These are phyloP conservation scores for Atlantisia rogersi DNA, from an alignment of 2,113 vertebrate genomes.

Conservation along the genomic window DNA sequence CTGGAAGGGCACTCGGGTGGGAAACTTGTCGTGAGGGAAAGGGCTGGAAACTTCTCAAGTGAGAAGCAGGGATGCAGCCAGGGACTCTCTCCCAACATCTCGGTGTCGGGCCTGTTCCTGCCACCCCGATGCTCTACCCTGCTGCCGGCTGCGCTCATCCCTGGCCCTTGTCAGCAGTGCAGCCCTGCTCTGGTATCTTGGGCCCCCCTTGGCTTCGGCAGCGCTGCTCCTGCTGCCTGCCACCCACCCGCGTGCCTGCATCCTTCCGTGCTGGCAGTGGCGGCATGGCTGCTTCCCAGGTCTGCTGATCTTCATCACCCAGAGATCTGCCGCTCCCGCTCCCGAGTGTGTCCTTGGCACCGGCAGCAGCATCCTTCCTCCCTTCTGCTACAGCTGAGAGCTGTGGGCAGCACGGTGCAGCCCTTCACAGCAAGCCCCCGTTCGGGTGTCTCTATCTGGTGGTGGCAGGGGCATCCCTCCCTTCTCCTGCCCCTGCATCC, in stretches of 20 bases:
- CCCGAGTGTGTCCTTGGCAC: neutral
- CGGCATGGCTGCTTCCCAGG: neutral
- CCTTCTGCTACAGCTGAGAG: neutral
- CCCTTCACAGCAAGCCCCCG: neutral
- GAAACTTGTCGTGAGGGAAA: neutral
- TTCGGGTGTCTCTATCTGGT: accelerated
- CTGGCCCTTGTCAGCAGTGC: accelerated
- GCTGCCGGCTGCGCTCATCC: neutral
- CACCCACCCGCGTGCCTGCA: neutral
- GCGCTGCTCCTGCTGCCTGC: neutral
- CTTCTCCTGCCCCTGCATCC: neutral
- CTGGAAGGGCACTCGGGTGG: neutral
- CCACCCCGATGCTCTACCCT: accelerated
- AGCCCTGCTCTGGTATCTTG: accelerated
- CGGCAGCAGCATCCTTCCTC: slow-evolving; percentile 10
- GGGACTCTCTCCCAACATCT: neutral
- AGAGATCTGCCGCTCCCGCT: neutral
- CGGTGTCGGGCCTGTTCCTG: slow-evolving; percentile 4
- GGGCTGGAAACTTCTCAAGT: slow-evolving; percentile 40
- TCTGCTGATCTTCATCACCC: neutral
- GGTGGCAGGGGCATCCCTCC: neutral
- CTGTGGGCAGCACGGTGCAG: neutral
- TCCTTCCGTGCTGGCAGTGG: neutral
- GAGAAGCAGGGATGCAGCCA: neutral
- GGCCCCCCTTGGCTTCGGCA: neutral